Percentiles rank a stretch among this genome's conserved stretches.
Conservation (phyloP, 2,797 vertebrate species). For the Spondyliosoma cantharus region DNA sequence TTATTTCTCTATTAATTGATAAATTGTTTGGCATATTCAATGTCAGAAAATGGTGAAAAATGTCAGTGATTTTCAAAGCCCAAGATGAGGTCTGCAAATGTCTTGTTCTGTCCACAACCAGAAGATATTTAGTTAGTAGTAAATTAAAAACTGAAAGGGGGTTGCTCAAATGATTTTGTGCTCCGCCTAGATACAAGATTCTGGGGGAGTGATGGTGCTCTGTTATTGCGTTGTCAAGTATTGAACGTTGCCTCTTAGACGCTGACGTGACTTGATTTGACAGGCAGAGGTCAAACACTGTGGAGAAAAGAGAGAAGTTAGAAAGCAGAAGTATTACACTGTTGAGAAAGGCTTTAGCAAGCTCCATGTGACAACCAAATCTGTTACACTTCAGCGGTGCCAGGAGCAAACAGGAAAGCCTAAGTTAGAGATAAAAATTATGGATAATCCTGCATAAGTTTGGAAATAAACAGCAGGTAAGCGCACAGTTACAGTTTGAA, state of each 20-base stretch:
- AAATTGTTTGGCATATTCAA: no score
- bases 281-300: neutral
- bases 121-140: no score
- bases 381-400: slow-evolving; percentile 12
- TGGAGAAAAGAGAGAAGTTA: slow-evolving; percentile 61
- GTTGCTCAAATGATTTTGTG: neutral
- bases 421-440: neutral
- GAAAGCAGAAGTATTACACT: slow-evolving; percentile 61
- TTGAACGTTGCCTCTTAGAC: neutral
- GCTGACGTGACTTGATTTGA: neutral
- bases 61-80: no score
- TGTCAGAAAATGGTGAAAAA: no score
- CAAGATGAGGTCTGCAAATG: neutral
- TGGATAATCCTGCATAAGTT: neutral
- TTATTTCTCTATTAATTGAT: no score
- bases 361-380: slow-evolving; percentile 47
- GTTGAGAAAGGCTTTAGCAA: slow-evolving; percentile 36
- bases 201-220: neutral
- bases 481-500: slow-evolving; percentile 21
- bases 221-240: neutral
- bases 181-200: neutral
- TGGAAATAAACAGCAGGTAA: slow-evolving; percentile 46
- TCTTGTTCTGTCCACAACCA: no score
- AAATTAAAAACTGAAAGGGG: neutral
- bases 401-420: neutral